Percentiles rank a stretch among this genome's conserved stretches.
These are phyloP conservation scores for Physocephala rufipes DNA, from an alignment of 2,888 invertebrate species.

Conservation along the genomic window DNA sequence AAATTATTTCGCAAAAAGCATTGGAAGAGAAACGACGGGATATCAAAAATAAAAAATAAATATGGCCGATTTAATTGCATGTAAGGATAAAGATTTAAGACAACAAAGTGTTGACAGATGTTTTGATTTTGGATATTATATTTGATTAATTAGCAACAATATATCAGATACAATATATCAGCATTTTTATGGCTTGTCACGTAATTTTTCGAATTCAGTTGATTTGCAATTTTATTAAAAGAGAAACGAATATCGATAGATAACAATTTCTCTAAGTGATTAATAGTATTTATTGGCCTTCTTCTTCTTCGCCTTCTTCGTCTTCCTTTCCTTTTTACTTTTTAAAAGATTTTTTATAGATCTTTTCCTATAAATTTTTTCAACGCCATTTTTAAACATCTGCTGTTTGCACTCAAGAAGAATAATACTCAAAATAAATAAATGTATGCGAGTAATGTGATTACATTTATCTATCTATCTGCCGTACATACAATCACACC, in stretches of 20 bases:
- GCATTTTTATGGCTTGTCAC: too few relatives aligned
- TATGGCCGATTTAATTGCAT: background rate
- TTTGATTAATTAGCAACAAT: background rate
- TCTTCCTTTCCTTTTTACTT: too few relatives aligned
- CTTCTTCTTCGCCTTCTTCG: too few relatives aligned
- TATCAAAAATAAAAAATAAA: background rate
- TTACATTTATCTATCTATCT: constrained; percentile 30
- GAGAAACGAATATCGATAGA: too few relatives aligned
- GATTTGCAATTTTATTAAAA: too few relatives aligned
- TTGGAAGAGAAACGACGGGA: background rate
- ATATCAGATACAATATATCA: background rate
- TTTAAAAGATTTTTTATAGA: too few relatives aligned
- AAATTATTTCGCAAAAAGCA: background rate
- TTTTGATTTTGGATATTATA: background rate
- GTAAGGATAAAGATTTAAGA: background rate
- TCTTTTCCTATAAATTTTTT: background rate
- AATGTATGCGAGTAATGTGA: constrained; percentile 32
- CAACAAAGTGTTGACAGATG: constrained; percentile 25
- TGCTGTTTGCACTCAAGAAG: constrained; percentile 19
- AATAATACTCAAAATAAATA: constrained; percentile 30
- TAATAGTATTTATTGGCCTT: too few relatives aligned
- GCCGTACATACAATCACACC: constrained; percentile 9
- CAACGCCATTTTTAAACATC: background rate
- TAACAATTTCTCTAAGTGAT: too few relatives aligned
- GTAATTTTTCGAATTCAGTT: too few relatives aligned